These are phyloP conservation scores for Gobiocypris rarus DNA, from an alignment of 2,113 vertebrate species.

Conservation along the genomic window DNA sequence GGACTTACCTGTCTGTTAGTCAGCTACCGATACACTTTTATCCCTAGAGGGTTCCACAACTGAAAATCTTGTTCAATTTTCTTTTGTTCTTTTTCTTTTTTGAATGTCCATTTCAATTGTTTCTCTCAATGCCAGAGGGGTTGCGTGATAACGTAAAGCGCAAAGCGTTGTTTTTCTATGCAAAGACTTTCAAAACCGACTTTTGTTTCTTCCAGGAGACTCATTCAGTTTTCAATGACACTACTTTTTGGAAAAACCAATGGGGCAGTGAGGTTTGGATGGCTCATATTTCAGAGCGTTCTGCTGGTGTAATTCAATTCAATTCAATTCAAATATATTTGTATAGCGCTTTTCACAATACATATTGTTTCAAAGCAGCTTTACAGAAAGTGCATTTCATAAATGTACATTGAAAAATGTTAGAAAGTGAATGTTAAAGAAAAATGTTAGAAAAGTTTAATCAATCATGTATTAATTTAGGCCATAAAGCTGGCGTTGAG, in stretches of 20 bases:
- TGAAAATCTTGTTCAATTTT: too few species aligned
- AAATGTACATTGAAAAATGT: too few species aligned
- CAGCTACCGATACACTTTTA: background rate
- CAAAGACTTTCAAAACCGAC: slow-evolving; percentile 3
- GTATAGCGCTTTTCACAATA: too few species aligned
- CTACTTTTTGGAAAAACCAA: background rate
- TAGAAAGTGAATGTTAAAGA: too few species aligned
- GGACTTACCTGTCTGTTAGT: background rate
- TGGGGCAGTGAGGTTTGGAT: background rate
- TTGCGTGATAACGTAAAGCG: background rate
- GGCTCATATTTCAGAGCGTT: background rate
- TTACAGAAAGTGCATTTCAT: too few species aligned
- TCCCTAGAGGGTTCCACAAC: background rate
- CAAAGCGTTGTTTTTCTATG: background rate
- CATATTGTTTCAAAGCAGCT: too few species aligned
- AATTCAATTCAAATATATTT: too few species aligned
- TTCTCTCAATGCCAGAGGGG: slow-evolving; percentile 13
- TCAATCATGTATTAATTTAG: too few species aligned
- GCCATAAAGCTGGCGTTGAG: too few species aligned
- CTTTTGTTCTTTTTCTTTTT: background rate
- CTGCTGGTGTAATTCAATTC: background rate
- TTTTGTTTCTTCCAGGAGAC: background rate
- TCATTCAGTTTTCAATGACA: background rate
- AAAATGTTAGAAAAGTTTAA: too few species aligned
- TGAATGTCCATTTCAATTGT: background rate